Evolutionary conservation across 2,888 invertebrate genomes (phyloP).

Genomic region (Drosophila algonquin): DNA sequence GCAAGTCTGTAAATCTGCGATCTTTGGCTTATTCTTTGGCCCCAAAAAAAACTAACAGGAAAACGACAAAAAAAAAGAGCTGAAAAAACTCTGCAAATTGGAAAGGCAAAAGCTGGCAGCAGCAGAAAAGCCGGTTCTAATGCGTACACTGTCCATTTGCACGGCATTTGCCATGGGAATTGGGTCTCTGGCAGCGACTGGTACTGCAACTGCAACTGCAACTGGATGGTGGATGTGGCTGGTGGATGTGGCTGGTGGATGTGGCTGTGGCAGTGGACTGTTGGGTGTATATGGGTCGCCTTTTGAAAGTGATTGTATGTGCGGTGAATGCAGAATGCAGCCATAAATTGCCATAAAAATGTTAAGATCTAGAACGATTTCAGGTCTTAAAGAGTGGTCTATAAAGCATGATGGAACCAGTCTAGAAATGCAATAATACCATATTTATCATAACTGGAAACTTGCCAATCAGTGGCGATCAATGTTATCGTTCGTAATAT

Average conservation of each 20-base stretch:
- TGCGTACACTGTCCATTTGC: conserved; percentile 63
- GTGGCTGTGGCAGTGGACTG: conserved; percentile 9
- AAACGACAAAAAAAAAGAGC: background rate
- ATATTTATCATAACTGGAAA: background rate
- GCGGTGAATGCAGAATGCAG: conserved; percentile 27
- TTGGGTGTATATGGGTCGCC: conserved; percentile 62
- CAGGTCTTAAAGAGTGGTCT: background rate
- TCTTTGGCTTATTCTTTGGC: conserved; percentile 51
- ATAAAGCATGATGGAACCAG: background rate
- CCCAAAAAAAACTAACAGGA: conserved; percentile 11
- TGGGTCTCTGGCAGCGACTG: conserved; percentile 24
- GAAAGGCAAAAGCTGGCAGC: conserved; percentile 64
- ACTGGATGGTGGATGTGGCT: background rate
- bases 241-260: conserved; percentile 6
- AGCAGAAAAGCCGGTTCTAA: conserved; percentile 67
- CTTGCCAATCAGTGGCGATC: background rate
- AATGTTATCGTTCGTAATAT: too few relatives aligned
- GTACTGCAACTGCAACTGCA: conserved; percentile 3
- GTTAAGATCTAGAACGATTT: background rate
- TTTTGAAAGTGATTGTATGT: conserved; percentile 73
- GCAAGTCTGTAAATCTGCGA: background rate
- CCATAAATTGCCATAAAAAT: conserved; percentile 9
- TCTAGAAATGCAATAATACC: background rate
- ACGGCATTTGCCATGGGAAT: conserved; percentile 31
- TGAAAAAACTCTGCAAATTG: conserved; percentile 49